Base-by-base conservation (phyloP, 2,113 vertebrate species). In the Periophthalmus modestus region DNA sequence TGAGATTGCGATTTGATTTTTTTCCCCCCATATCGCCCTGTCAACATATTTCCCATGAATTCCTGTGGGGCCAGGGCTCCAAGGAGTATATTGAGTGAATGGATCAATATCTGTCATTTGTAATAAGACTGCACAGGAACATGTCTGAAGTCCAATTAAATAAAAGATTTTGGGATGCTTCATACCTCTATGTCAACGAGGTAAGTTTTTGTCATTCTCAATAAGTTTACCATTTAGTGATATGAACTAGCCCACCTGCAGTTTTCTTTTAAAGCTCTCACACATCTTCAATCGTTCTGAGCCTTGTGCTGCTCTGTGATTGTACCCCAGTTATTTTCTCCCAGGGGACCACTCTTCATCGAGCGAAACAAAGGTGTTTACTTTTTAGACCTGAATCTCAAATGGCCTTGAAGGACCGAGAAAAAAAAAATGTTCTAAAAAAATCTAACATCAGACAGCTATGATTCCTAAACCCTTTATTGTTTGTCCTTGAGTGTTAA, bases 401-500 rank as follows among this genome's bases (percentile, higher is more conserved):
- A 88, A 89, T 81, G 87, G 81, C 87, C 89, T 89, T 93, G 81
- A 88, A 88, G 78, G 83, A 84, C 70, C 71, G 82, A 82, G 90
- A 80, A 74, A 78, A 74, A 76, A 43, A 15, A 65, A 43, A 1
- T 13, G 62, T 65, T 24, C 12, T 21, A 61, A 61, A 36, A 67
- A 0, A 77, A 83, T 43, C 23, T 48, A 82, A 67, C 77, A 89
- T 85, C 79, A 81, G 66, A 85, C 70, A 80, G 81, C 77, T 7
- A 65, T 71, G 78, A 82, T 84, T 87, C 71, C 63, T 68, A 65
- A 59, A 75, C 82, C 69, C 82, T 85, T 87, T 83, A 82, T 84
- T 90, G 90, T 91, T 91, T 91, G 91, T 92, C 88, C 89, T 93
- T 91, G 89, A 90, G 80, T 91, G 81, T 89, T 91, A 91, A 90